Evolutionary conservation across 2,888 invertebrate species (phyloP).

Genomic region (Torymus texanus): DNA sequence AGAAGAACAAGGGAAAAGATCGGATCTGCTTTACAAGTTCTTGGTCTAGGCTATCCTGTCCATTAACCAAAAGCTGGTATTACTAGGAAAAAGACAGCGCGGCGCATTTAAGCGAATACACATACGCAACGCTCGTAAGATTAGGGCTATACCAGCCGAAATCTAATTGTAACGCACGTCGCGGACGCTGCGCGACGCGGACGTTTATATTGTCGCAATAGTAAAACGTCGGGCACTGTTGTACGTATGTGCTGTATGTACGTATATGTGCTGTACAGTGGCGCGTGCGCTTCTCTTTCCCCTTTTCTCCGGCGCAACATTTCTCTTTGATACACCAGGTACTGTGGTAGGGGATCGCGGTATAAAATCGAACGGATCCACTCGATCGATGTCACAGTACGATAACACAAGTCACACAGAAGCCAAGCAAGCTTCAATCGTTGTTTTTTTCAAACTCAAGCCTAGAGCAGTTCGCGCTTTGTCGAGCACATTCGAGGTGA

Average conservation of each 20-base stretch:
- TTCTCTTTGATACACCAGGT: slow-evolving; percentile 35
- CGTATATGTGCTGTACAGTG: background rate
- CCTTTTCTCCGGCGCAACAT: slow-evolving; percentile 47
- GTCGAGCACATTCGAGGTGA: slow-evolving; percentile 55
- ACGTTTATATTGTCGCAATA: slow-evolving; percentile 25
- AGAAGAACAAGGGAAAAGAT: too few relatives aligned
- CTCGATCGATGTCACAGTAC: slow-evolving; percentile 64
- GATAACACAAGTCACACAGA: slow-evolving; percentile 26
- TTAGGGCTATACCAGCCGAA: background rate
- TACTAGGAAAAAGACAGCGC: too few relatives aligned
- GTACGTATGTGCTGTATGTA: background rate
- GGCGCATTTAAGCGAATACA: background rate
- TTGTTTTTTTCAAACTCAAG: slow-evolving; percentile 47
- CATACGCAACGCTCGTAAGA: background rate
- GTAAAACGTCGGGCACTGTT: background rate
- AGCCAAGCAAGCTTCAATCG: slow-evolving; percentile 43
- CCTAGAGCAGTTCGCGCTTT: slow-evolving; percentile 18
- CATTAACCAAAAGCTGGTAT: too few relatives aligned
- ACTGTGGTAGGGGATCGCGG: slow-evolving; percentile 57
- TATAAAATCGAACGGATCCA: slow-evolving; percentile 69
- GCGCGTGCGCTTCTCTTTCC: slow-evolving; percentile 15
- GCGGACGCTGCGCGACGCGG: slow-evolving; percentile 25
- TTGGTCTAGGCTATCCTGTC: too few relatives aligned
- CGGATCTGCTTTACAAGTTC: too few relatives aligned
- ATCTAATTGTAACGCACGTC: slow-evolving; percentile 59